phyloP scores from a whole-genome alignment of 2,888 invertebrate species.

The Orthonychiurus folsomi region DNA sequence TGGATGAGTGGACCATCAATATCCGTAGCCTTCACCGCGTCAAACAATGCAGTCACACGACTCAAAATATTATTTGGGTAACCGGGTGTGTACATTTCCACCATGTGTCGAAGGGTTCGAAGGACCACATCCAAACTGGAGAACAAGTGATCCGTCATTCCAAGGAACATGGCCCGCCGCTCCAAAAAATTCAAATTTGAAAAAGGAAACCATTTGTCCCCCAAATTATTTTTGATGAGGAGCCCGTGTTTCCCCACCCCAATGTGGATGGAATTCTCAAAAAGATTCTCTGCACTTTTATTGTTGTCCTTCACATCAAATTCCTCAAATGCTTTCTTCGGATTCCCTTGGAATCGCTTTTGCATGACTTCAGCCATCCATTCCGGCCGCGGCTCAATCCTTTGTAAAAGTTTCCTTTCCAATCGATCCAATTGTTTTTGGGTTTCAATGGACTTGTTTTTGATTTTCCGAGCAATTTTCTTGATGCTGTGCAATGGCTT shows the following conservation, averaged over 20 bases:
- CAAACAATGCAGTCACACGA: slow-evolving; percentile 5
- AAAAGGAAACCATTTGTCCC: slow-evolving; percentile 22
- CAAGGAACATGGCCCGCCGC: slow-evolving; percentile 23
- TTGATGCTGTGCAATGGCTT: slow-evolving; percentile 15
- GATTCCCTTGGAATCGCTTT: neutral
- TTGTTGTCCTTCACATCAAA: slow-evolving; percentile 7
- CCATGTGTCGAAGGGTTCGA: slow-evolving; percentile 13
- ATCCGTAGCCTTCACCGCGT: neutral
- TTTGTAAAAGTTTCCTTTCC: slow-evolving; percentile 6
- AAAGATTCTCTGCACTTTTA: slow-evolving; percentile 14
- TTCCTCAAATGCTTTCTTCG: neutral
- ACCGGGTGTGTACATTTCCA: slow-evolving; percentile 19
- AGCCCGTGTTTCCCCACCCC: slow-evolving; percentile 19
- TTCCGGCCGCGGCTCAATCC: neutral
- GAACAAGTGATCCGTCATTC: slow-evolving; percentile 23
- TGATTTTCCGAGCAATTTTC: slow-evolving; percentile 17
- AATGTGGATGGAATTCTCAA: slow-evolving; percentile 21
- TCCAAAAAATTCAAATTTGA: slow-evolving; percentile 20
- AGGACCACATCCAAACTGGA: slow-evolving; percentile 15
- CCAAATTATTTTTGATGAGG: slow-evolving; percentile 19
- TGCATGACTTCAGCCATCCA: neutral
- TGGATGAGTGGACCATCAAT: neutral
- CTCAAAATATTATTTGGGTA: slow-evolving; percentile 5
- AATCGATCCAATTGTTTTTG: slow-evolving; percentile 2
- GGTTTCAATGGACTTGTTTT: slow-evolving; percentile 10